These are phyloP conservation scores for Eugnorisma glareosa DNA, from an alignment of 2,888 invertebrate species.

Conservation along the genomic window DNA sequence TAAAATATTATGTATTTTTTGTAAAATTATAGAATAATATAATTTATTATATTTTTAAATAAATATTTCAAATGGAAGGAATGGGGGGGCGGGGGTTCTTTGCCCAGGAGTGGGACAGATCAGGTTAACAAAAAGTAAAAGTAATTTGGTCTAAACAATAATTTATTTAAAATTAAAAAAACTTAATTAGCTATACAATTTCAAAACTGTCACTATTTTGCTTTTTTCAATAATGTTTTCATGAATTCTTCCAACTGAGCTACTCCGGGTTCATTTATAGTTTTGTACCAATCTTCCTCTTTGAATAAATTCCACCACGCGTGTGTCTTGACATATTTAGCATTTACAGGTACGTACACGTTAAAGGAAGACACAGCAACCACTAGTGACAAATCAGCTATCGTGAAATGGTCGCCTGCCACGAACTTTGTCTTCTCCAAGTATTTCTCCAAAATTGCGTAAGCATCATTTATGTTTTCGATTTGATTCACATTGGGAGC, in stretches of 20 bases:
- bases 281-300: constrained; percentile 35
- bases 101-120: too few relatives aligned
- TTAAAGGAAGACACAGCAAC: constrained; percentile 5
- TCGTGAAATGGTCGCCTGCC: constrained; percentile 23
- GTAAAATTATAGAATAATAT: too few relatives aligned
- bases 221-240: background rate
- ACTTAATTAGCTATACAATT: background rate
- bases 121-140: background rate
- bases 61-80: too few relatives aligned
- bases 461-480: constrained; percentile 10
- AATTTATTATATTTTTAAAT: too few relatives aligned
- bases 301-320: constrained; percentile 32
- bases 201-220: background rate
- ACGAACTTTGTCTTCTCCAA: constrained; percentile 30
- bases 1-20: too few relatives aligned
- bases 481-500: constrained; percentile 20
- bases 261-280: constrained; percentile 28
- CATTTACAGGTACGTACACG: constrained; percentile 23
- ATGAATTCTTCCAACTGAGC: constrained; percentile 9
- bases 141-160: background rate
- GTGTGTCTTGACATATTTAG: constrained; percentile 14
- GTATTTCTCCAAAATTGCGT: constrained; percentile 31
- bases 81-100: too few relatives aligned
- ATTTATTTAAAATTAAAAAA: background rate
- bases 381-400: constrained; percentile 22